These are phyloP conservation scores for Ctenochaetus hawaiiensis DNA, from an alignment of 2,797 vertebrate species.

Conservation along the genomic window DNA sequence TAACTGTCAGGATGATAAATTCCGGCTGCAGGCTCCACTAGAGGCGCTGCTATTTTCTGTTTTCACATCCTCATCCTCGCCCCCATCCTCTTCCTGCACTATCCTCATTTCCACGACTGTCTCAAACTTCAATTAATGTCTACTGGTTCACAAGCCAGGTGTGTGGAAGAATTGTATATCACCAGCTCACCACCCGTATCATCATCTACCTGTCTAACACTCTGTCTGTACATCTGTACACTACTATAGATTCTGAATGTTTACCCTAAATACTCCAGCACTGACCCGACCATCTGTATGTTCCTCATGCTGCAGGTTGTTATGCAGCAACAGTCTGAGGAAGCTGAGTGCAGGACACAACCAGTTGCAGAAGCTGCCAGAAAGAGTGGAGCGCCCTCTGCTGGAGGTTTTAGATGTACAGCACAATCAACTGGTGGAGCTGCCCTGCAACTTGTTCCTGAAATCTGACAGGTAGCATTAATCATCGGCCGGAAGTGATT, in stretches of 20 bases:
- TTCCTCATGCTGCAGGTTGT: conserved; percentile 84
- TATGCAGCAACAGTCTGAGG: conserved; percentile 93
- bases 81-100: conserved; percentile 25
- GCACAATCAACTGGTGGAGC: conserved; percentile 95
- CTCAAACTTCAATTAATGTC: conserved; percentile 12
- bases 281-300: conserved; percentile 40
- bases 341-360: conserved; percentile 95
- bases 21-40: conserved; percentile 65
- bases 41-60: conserved; percentile 66
- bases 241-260: background rate
- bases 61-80: conserved; percentile 40
- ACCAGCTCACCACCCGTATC: background rate
- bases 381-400: conserved; percentile 91
- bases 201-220: background rate
- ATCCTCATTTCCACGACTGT: conserved; percentile 33
- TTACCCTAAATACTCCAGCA: background rate
- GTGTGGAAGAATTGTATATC: background rate
- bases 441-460: conserved; percentile 93
- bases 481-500: conserved; percentile 31
- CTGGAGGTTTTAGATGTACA: conserved; percentile 96
- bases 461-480: conserved; percentile 92
- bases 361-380: conserved; percentile 90
- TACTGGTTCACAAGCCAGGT: background rate
- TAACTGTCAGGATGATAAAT: conserved; percentile 79
- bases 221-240: background rate